A percentile compares a stretch with the other conserved stretches of the same genome.
These are phyloP conservation scores for Drosophila cardini DNA, from an alignment of 1,140 invertebrate genomes.

Conservation along the genomic window DNA sequence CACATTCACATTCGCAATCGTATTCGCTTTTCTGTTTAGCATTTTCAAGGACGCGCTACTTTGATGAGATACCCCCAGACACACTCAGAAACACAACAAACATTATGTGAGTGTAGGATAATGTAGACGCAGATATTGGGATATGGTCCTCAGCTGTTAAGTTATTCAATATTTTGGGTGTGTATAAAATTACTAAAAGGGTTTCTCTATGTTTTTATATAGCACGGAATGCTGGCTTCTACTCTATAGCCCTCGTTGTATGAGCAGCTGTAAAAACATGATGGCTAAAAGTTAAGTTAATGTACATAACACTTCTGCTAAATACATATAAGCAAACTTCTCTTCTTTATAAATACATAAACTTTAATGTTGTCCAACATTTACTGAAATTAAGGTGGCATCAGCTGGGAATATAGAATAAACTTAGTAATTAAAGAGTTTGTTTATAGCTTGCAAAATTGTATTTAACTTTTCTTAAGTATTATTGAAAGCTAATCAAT, in stretches of 20 bases:
- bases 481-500: too few species aligned
- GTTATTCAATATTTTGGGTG: conserved; percentile 60
- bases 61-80: conserved; percentile 34
- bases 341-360: background rate
- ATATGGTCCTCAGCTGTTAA: conserved; percentile 36
- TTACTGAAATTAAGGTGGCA: background rate
- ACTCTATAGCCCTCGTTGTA: conserved; percentile 7
- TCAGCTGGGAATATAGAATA: conserved; percentile 4
- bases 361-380: background rate
- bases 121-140: conserved; percentile 18
- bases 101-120: background rate
- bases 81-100: conserved; percentile 1
- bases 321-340: conserved; percentile 14
- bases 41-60: conserved; percentile 56
- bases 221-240: conserved; percentile 10
- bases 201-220: conserved; percentile 30
- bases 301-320: conserved; percentile 31
- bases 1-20: conserved; percentile 36
- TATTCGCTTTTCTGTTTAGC: conserved; percentile 45
- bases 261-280: conserved; percentile 49
- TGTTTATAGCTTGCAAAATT: too few species aligned
- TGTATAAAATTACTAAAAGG: conserved; percentile 65
- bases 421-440: background rate
- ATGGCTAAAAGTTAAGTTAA: conserved; percentile 44
- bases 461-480: too few species aligned